Base-by-base conservation (phyloP, 1,140 invertebrate species). In the Trichomalopsis sarcophagae region DNA sequence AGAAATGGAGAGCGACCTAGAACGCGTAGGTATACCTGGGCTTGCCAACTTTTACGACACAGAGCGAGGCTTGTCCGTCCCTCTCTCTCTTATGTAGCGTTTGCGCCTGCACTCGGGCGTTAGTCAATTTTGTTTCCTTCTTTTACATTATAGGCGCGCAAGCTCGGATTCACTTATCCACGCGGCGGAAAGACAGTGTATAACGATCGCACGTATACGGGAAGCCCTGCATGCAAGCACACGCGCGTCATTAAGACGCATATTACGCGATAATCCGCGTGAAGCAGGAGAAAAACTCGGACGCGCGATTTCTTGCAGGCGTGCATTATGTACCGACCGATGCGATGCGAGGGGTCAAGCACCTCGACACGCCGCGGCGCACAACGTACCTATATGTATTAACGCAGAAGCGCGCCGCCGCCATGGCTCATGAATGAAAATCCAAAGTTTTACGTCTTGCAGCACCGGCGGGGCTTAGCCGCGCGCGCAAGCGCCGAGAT, bases 401-500 rank as follows among this genome's bases (percentile, higher is more conserved):
- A 71, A 71, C 33, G 33, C 33, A 36, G 33, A 6, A 36, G 40
- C 40, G 6, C 7, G 40, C 40, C 40, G 40, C 7, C 40, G 9
- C 21, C 55, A n/a, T n/a, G 55, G 17, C 21, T 75, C 73, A 44
- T 75, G 73, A 77, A 77, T 77, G 75, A 77, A 77, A 77, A 50
- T 30, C n/a, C 75, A n/a, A 23, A 50, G 75, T 77, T 50, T 50
- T 77, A 50, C 40, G 2, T 36, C 73, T 40, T 27, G n/a, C 13
- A 1, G n/a, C 13, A 1, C 5, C 7, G 44, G n/a, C 3, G 21
- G 14, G 0, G 44, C 75, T 77, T 50, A 77, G 68, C 44, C 30
- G 33, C 0, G 33, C 33, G 33, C 21, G 11, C 2, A 27, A 27
- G 17, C 23, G 5, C 23, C 44, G 33, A 27, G 23, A 44, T 40